phyloP scores from a whole-genome alignment of 2,113 vertebrate species.

The Myotis yumanensis region DNA sequence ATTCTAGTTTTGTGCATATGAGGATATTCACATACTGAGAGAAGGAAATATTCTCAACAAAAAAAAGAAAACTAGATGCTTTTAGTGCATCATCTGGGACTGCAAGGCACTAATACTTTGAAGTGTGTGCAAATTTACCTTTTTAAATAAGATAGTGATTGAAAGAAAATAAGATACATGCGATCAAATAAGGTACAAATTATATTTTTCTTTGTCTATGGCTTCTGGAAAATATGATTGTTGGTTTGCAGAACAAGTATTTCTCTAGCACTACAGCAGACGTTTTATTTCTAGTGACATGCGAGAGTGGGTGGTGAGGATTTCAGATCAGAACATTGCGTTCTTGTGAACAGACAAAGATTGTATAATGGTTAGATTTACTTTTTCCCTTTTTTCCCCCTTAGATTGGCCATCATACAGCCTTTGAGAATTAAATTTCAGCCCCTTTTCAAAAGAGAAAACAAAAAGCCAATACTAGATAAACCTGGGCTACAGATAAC shows the following conservation, averaged over 20 bases:
- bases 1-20: neutral
- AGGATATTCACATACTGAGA: neutral
- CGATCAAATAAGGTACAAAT: neutral
- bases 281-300: slow-evolving; percentile 66
- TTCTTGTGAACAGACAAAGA: slow-evolving; percentile 71
- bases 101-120: neutral
- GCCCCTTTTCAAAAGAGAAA: neutral
- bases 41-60: neutral
- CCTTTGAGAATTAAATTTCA: slow-evolving; percentile 21
- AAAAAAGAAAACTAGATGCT: neutral
- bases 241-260: slow-evolving; percentile 59
- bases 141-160: slow-evolving; percentile 23
- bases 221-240: slow-evolving; percentile 16
- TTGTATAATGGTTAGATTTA: slow-evolving; percentile 60
- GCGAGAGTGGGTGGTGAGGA: slow-evolving; percentile 73
- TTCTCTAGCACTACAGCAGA: slow-evolving; percentile 64
- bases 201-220: slow-evolving; percentile 38
- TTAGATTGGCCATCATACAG: slow-evolving; percentile 14
- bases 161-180: slow-evolving; percentile 41
- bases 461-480: neutral
- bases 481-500: neutral
- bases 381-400: neutral
- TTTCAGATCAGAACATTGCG: slow-evolving; percentile 73
- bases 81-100: neutral
- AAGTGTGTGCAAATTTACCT: neutral